phyloP scores from a whole-genome alignment of 2,888 invertebrate genomes.

The Rotaria sp. region DNA sequence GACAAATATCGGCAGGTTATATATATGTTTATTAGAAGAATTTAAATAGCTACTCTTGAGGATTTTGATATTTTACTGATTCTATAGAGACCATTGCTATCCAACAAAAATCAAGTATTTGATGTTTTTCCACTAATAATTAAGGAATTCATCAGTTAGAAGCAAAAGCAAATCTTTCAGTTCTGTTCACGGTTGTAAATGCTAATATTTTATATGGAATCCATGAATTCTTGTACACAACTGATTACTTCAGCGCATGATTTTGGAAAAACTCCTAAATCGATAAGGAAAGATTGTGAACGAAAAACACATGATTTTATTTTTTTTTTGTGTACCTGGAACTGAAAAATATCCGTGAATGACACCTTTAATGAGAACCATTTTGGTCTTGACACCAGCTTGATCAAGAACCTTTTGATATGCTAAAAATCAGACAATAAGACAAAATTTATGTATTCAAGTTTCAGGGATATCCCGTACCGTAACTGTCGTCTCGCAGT shows the following conservation, averaged over 20 bases:
- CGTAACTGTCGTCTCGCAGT: slow-evolving; percentile 47
- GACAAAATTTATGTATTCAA: neutral
- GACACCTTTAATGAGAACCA: neutral
- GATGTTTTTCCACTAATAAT: too few species aligned
- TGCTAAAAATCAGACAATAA: neutral
- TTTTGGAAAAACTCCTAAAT: neutral
- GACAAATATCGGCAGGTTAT: too few species aligned
- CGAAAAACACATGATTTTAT: neutral
- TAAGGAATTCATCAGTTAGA: too few species aligned
- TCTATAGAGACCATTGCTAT: too few species aligned
- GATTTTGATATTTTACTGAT: too few species aligned
- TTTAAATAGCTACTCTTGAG: too few species aligned
- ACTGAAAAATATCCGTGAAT: neutral
- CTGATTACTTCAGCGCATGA: neutral
- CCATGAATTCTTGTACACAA: neutral
- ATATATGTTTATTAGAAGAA: too few species aligned
- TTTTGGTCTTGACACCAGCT: neutral
- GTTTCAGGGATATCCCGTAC: slow-evolving; percentile 42
- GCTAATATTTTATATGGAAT: too few species aligned
- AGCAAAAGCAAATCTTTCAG: too few species aligned
- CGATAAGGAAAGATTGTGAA: neutral
- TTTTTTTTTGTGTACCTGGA: neutral
- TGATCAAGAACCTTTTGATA: neutral
- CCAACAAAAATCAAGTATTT: too few species aligned
- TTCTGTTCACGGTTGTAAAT: too few species aligned